Evolutionary conservation across 2,113 vertebrate species (phyloP), one percentile per base, ranked within the genome.

Genomic region (Oryzias javanicus): DNA sequence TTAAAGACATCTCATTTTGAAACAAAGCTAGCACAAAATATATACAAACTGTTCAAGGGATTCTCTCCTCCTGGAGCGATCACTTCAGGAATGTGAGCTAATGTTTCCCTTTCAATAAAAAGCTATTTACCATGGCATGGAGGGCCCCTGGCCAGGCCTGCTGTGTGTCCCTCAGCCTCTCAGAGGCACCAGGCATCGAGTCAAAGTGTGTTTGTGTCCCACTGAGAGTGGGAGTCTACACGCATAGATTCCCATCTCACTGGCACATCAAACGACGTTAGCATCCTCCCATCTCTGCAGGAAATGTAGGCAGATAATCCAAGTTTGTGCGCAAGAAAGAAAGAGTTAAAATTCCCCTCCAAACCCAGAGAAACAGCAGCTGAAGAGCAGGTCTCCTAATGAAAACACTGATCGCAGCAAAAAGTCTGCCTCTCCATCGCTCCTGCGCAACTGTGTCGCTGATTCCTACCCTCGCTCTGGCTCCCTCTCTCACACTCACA

Each of bases 81-180:
- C 64, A 44, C 65, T 59, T 6, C 49, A 58, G 19, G 16, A 60
- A 47, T 63, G 63, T 62, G 73, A 63, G 44, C 53, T 50, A 19
- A 54, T 5, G 42, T 18, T 54, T 45, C 4, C 65, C 60, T 61
- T 64, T 55, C 53, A 46, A 58, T 53, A 69, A 59, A 22, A 42
- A 54, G 48, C 53, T 84, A 79, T 83, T 90, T 91, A 91, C 89
- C 89, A 89, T 89, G 67, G 79, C 82, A 82, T 71, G 76, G 55
- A 81, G 78, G 70, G 76, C 67, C 73, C 63, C 67, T 60, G 73
- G 78, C 65, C 76, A 78, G 76, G 74, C 67, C 75, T 59, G 70
- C 47, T 70, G 63, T 46, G 25, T 42, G 64, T 83, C 78, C 81
- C 76, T 76, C 82, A 60, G 72, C 78, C 61, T 67, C 70, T 72